Evolutionary conservation across 1,140 invertebrate species (phyloP), one percentile per base, ranked within the genome.

Genomic region (Sesamia nonagrioides): DNA sequence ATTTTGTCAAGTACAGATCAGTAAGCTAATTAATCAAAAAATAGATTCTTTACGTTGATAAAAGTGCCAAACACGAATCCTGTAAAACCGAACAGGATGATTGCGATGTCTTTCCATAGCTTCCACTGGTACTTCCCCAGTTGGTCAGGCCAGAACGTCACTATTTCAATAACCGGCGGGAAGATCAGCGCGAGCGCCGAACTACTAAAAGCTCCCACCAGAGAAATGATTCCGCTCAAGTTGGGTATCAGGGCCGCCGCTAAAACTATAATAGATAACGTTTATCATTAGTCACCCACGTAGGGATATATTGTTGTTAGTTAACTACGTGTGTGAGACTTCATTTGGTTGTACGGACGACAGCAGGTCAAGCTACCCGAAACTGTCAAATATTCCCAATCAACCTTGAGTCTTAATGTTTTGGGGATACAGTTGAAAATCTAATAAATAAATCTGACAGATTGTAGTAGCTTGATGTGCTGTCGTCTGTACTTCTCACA

Each of bases 171-270:
- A 15, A 98, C 93, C 0, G 98, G 98, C 63, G 98, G 98, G 83
- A 99, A 98, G 82, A 99, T 98, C 0, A 99, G 95, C 0, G 98
- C 98, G 72, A 99, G 95, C 0, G 98, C 97, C 11, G 98, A 98
- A 87, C 98, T 98, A 88, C 97, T 98, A 52, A 99, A 96, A 11
- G 98, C 98, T 7, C 98, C 98, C 33, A 99, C 98, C 40, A 99
- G 95, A 0, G 98, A 98, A 63, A 99, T 99, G 52, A 99, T 97
- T 33, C 98, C 96, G 69, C 98, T 98, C 76, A 99, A 94, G 92
- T 98, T 97, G 7, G 98, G 98, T 88, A 99, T 97, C 13, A 97
- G 95, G 11, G 97, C 96, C 4, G 98, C 98, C 75, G 99, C 95
- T n/a, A 96, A 90, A 96, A 98, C 98, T 98, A 94, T 13, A 77